Evolutionary conservation across 2,888 invertebrate genomes (phyloP), one percentile per base, ranked within the genome.

Genomic region (Anthrax anthrax): DNA sequence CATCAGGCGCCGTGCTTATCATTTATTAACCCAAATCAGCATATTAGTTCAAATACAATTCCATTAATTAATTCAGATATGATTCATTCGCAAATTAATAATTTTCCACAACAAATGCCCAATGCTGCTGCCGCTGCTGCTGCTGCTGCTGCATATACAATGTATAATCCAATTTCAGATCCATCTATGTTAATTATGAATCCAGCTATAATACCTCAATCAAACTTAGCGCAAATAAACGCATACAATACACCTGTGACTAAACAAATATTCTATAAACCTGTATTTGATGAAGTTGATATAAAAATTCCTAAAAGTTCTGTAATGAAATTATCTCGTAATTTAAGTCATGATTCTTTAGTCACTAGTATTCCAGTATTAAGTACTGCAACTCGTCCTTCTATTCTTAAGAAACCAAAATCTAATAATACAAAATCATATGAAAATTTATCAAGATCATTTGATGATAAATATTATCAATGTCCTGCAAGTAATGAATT

Each of bases 181-280:
- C 63, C 65, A 37, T 63, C 64, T 56, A 57, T 65, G 54, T 62
- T 63, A 54, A 58, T 64, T 52, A 54, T 64, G 56, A 64, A 67
- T 55, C 60, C 64, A 10, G 53, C 54, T 23, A 23, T 23, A 8
- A 23, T 23, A 23, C 23, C 23, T 23, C 23, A 23, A 23, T 4
- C 23, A 4, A 8, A 23, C 8, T 6, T 23, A 23, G n/a, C n/a
- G n/a, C 23, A 23, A 23, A 4, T 6, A 6, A 23, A 3, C 55
- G 60, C 19, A 58, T 60, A 2, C 61, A 61, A 41, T 56, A 63
- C 44, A 62, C 23, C 62, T 60, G 3, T 63, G 23, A n/a, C n/a
- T n/a, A n/a, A n/a, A n/a, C n/a, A n/a, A n/a, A n/a, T n/a, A 62
- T 42, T 61, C 61, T 2, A 58, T 67, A 41, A 51, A 61, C 47